phyloP scores from a whole-genome alignment of 2,113 vertebrate species.

The Falco punctatus region DNA sequence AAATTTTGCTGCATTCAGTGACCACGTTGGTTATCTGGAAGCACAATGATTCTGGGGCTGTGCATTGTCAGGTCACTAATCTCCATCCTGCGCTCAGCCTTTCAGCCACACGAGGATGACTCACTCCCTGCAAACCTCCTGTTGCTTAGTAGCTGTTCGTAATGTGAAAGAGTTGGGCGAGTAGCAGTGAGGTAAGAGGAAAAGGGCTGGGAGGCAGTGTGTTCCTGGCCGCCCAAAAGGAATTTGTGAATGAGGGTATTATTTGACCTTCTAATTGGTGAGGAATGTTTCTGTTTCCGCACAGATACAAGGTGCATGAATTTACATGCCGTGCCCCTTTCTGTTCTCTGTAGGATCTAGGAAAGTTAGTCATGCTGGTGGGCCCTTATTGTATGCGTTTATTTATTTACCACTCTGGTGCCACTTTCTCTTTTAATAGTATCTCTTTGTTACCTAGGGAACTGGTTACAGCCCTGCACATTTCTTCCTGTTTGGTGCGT shows the following conservation, averaged over 20 bases:
- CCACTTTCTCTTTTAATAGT: not conserved
- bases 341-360: not conserved
- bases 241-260: not conserved
- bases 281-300: not conserved
- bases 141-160: conserved; percentile 30
- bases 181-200: not conserved
- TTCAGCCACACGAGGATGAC: not conserved
- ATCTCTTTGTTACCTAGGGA: conserved; percentile 31
- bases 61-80: not conserved
- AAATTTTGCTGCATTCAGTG: not conserved
- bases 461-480: not conserved
- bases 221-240: not conserved
- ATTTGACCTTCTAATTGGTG: not conserved
- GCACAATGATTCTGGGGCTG: not conserved
- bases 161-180: not conserved
- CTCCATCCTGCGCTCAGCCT: not conserved
- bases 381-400: not conserved
- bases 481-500: not conserved
- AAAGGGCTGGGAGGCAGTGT: not conserved
- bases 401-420: not conserved
- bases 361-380: not conserved
- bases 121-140: not conserved
- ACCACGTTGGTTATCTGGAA: not conserved
- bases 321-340: not conserved
- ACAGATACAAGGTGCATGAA: not conserved